A percentile compares a stretch with the other conserved stretches of the same genome.
phyloP scores from a whole-genome alignment of 2,113 vertebrate genomes.

The Hippocampus barbouri region DNA sequence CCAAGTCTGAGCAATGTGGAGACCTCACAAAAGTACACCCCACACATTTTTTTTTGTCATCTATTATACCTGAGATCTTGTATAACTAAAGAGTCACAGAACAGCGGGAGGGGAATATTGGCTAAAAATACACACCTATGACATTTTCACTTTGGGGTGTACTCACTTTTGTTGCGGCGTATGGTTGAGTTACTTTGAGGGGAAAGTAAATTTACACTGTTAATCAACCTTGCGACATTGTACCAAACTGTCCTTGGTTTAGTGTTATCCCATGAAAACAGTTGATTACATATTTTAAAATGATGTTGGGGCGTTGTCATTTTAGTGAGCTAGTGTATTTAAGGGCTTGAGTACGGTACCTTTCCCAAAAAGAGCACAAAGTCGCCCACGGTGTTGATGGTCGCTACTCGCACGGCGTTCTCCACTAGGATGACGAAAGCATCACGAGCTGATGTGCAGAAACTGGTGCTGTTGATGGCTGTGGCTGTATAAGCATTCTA shows the following conservation, averaged over 20 bases:
- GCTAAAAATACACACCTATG: neutral
- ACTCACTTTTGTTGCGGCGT: neutral
- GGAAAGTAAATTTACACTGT: too few species aligned
- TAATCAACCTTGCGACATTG: too few species aligned
- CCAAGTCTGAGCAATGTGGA: neutral
- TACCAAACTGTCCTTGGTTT: too few species aligned
- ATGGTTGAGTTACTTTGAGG: neutral
- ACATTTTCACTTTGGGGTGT: neutral
- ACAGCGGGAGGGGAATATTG: too few species aligned
- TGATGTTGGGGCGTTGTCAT: neutral
- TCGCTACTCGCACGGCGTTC: slow-evolving; percentile 88
- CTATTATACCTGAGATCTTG: too few species aligned
- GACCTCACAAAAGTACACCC: neutral
- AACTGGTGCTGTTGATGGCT: slow-evolving; percentile 97
- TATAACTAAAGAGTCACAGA: too few species aligned
- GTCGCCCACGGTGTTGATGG: slow-evolving; percentile 96
- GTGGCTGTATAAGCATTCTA: slow-evolving; percentile 97
- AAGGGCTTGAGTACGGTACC: slow-evolving; percentile 75
- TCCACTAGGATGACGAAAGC: slow-evolving; percentile 92
- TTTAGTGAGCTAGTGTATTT: neutral
- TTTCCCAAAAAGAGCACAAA: slow-evolving; percentile 97
- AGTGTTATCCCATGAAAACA: too few species aligned
- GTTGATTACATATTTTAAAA: too few species aligned
- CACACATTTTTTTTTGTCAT: neutral
- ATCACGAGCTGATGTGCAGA: slow-evolving; percentile 95